Conservation (phyloP, 1,140 invertebrate genomes). For the Drosophila subobscura region DNA sequence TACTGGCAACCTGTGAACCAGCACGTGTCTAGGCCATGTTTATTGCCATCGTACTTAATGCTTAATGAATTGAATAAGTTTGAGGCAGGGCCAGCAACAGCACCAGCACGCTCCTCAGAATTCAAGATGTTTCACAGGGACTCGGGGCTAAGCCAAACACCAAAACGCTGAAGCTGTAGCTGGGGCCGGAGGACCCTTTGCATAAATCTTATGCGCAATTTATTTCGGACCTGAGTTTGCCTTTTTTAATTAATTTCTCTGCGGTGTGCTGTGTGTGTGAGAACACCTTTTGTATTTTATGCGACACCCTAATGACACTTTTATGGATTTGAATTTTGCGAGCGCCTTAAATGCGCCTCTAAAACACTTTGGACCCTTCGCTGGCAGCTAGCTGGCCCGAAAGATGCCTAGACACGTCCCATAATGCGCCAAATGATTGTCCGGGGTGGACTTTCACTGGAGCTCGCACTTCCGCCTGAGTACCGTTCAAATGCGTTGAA, state of each 20-base stretch:
- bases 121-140: no score
- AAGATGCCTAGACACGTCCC: slow-evolving; percentile 41
- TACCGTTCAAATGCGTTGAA: slow-evolving; percentile 52
- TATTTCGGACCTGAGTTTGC: slow-evolving; percentile 43
- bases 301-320: slow-evolving; percentile 56
- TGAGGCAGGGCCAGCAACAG: not conserved
- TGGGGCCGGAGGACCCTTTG: slow-evolving; percentile 34
- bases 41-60: slow-evolving; percentile 20
- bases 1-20: slow-evolving; percentile 20
- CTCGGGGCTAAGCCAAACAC: slow-evolving; percentile 11
- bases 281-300: slow-evolving; percentile 55
- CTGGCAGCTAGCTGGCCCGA: not conserved
- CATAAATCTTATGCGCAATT: slow-evolving; percentile 64
- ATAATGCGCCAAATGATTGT: slow-evolving; percentile 24
- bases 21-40: slow-evolving; percentile 9
- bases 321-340: slow-evolving; percentile 55
- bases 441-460: slow-evolving; percentile 25
- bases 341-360: slow-evolving; percentile 31
- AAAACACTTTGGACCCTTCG: slow-evolving; percentile 6
- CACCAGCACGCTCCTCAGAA: no score
- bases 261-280: not conserved
- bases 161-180: not conserved
- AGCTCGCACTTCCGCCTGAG: slow-evolving; percentile 56
- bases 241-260: slow-evolving; percentile 68
- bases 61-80: slow-evolving; percentile 34